Conservation (phyloP, 92 coral and sea anemone genomes). For the Palythoa grandiflora region DNA sequence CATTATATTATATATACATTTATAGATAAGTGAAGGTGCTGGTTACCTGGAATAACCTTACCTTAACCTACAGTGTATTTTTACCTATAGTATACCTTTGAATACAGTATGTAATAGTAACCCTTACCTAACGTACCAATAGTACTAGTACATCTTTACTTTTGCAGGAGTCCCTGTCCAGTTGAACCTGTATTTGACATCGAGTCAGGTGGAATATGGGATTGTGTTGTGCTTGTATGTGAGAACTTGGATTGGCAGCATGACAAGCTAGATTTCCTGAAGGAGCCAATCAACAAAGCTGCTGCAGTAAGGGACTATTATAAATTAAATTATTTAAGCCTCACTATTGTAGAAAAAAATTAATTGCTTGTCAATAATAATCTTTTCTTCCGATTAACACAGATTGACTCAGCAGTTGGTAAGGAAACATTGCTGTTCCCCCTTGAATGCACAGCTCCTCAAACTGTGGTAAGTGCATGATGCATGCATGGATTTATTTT, state of each 20-base stretch:
- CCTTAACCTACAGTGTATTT: too few species aligned
- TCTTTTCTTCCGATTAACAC: background rate
- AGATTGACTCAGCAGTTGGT: slow-evolving; percentile 83
- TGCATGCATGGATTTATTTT: too few species aligned
- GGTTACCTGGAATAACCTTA: too few species aligned
- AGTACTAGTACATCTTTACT: too few species aligned
- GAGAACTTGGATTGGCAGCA: slow-evolving; percentile 84
- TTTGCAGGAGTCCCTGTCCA: slow-evolving; percentile 69
- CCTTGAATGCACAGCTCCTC: slow-evolving; percentile 37
- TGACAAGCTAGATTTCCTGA: slow-evolving; percentile 75
- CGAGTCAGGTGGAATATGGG: slow-evolving; percentile 56
- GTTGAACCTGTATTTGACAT: slow-evolving; percentile 66
- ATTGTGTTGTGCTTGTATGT: slow-evolving; percentile 86
- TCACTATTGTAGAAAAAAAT: background rate
- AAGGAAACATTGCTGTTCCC: slow-evolving; percentile 75
- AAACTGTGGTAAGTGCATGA: slow-evolving; percentile 75
- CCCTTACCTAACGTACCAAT: too few species aligned
- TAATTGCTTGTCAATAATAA: background rate
- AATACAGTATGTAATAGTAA: too few species aligned
- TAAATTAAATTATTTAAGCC: too few species aligned
- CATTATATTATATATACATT: too few species aligned
- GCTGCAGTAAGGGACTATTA: slow-evolving; percentile 54
- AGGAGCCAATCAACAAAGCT: slow-evolving; percentile 76
- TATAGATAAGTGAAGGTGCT: too few species aligned
- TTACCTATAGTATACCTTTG: too few species aligned